Percentiles rank a stretch among this genome's conserved stretches.
phyloP scores from a whole-genome alignment of 2,888 invertebrate species.

The Drosophila conformis region DNA sequence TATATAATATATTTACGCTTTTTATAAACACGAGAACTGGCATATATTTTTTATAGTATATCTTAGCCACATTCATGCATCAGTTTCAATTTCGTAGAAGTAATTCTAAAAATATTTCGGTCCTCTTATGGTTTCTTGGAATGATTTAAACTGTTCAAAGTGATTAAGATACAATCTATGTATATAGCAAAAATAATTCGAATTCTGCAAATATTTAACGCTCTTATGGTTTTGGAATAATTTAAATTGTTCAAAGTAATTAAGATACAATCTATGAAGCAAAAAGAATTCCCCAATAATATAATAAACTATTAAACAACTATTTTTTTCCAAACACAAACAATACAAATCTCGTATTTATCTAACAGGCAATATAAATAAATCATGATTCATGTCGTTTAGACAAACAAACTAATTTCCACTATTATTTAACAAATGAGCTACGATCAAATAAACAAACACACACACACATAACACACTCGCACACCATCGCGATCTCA shows the following conservation, averaged over 20 bases:
- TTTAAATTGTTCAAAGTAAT: slow-evolving; percentile 17
- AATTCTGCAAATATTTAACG: slow-evolving; percentile 7
- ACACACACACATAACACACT: slow-evolving; percentile 1
- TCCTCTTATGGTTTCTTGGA: neutral
- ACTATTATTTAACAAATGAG: slow-evolving; percentile 75
- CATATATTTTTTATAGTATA: neutral
- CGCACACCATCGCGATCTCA: slow-evolving; percentile 21
- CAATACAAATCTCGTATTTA: slow-evolving; percentile 43
- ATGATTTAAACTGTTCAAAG: slow-evolving; percentile 10
- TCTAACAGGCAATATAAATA: slow-evolving; percentile 47
- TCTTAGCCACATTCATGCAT: neutral
- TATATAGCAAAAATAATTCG: slow-evolving; percentile 4
- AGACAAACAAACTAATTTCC: slow-evolving; percentile 71
- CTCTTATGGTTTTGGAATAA: neutral
- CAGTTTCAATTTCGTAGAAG: slow-evolving; percentile 14
- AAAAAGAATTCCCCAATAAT: slow-evolving; percentile 27
- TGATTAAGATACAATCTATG: slow-evolving; percentile 20
- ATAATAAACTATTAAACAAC: slow-evolving; percentile 17
- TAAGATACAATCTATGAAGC: slow-evolving; percentile 21
- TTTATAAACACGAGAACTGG: neutral
- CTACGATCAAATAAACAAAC: slow-evolving; percentile 35
- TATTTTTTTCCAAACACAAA: slow-evolving; percentile 29
- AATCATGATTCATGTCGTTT: slow-evolving; percentile 64
- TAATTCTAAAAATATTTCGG: slow-evolving; percentile 5
- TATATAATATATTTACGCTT: neutral